Evolutionary conservation across 1,140 invertebrate genomes (phyloP).

Genomic region (Bemisia tabaci): DNA sequence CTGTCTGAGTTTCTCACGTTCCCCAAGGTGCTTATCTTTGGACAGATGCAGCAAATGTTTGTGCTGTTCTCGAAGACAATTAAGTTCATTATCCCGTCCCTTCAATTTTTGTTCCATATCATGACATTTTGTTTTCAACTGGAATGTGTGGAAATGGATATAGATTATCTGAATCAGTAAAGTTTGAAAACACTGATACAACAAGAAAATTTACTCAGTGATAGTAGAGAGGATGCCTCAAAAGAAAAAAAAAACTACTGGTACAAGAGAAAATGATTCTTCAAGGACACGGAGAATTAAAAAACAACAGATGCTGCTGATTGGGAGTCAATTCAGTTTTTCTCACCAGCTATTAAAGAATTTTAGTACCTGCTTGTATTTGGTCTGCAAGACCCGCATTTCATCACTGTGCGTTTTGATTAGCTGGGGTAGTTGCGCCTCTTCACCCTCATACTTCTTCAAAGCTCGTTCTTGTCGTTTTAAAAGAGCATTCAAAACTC

Average conservation of each 20-base stretch:
- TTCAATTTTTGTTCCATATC: constrained; percentile 17
- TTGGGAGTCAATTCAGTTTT: not conserved
- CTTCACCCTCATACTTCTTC: constrained; percentile 34
- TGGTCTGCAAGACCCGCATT: constrained; percentile 50
- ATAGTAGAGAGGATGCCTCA: too few relatives aligned
- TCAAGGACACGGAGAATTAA: not conserved
- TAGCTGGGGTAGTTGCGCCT: constrained; percentile 22
- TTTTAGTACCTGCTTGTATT: constrained; percentile 36
- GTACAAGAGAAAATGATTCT: not conserved
- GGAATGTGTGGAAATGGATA: constrained; percentile 2
- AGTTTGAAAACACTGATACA: too few relatives aligned
- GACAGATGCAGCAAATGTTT: constrained; percentile 50
- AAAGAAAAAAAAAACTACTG: too few relatives aligned
- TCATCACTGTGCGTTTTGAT: constrained; percentile 56
- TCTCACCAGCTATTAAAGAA: not conserved
- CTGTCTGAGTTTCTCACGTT: constrained; percentile 51
- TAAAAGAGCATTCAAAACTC: constrained; percentile 51
- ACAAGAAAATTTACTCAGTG: too few relatives aligned
- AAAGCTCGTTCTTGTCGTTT: constrained; percentile 60
- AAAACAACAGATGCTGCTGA: not conserved
- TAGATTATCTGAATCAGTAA: too few relatives aligned
- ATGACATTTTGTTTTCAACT: constrained; percentile 15
- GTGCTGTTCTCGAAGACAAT: constrained; percentile 42
- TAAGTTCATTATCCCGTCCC: constrained; percentile 16
- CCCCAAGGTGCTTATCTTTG: constrained; percentile 53